Evolutionary conservation across 2,797 vertebrate species (phyloP), one percentile per base, ranked within the genome.

Genomic region (Kryptolebias ocellatus): DNA sequence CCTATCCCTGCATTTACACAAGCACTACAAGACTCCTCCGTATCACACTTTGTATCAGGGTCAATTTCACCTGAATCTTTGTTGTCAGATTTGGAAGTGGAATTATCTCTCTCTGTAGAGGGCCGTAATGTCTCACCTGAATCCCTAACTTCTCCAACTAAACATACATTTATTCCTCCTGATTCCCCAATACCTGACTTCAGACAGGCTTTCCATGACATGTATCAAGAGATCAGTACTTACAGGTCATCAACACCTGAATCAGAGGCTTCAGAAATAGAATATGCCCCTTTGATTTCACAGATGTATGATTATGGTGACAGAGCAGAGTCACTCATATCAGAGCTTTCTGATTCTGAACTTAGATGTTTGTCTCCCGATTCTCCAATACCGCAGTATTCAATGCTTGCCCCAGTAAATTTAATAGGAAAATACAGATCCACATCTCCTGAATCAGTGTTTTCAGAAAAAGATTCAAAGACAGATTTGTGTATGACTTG

Each of bases 161-260:
- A 72, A 60, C 46, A 63, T 27, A 50, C 34, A 45, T 18, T 46
- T 63, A 60, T 88, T 50, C 78, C 83, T 16, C 60, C 60, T 67
- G 86, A 89, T 63, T 89, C 87, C 2, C 81, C 87, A 3, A 1
- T 86, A 44, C 72, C 78, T 44, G 76, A 84, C 3, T 87, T 79
- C 55, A 75, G 46, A 60, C 68, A n/a, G 37, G n/a, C 44, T 45
- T 71, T 72, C 4, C 37, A 1, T 28, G 70, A 62, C 1, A 37
- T n/a, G 0, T 37, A 17, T 66, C 17, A 14, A 46, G 61, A 66
- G 20, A 16, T 83, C 73, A 77, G 70, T 81, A 15, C 4, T 39
- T 66, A 57, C 54, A 66, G 83, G 47, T 72, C 77, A 8, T 59
- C 63, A 34, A 88, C 89, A 67, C 70, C 77, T 49, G 83, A 79